Evolutionary conservation across 2,888 invertebrate genomes (phyloP), one percentile per base, ranked within the genome.

Genomic region (Euplexia lucipara): DNA sequence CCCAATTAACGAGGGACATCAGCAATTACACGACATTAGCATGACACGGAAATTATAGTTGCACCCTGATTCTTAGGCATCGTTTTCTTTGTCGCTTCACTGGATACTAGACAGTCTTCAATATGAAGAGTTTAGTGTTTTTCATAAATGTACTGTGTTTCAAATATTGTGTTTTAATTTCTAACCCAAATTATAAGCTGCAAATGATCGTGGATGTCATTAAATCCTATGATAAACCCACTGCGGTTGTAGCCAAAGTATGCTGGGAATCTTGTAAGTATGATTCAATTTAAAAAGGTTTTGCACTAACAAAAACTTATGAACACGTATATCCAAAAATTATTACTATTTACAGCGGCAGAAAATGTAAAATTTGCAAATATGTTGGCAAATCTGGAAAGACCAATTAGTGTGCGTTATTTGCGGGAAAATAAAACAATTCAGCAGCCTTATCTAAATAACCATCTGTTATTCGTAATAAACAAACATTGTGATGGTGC

Each of bases 221-320:
- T 1, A 70, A 80, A 47, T 87, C 86, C 32, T 88, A 85, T 70
- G 70, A 88, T 2, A 87, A 81, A 71, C 87, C 91, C 6, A 87
- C 90, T n/a, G 67, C 80, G 14, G 81, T 91, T 3, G 61, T 84
- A 6, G 87, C 87, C 18, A 79, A 84, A 53, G 78, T 90, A 32
- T 91, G 91, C 72, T 90, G 91, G 90, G 79, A 75, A 30, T 51
- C 75, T 16, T 37, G 92, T 92, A 84, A 90, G 89, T 86, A 44
- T 44, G 14, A 14, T 18, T 7, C 1, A 16, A 35, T 34, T 9
- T 0, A 32, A 49, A 10, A 20, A 9, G 3, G 10, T 14, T 32
- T 30, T 7, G 1, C 1, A 9, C 14, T 37, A 18, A 4, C 9
- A 8, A 20, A n/a, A 12, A 51, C 34, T 53, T 57, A 22, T 1